phyloP scores from a whole-genome alignment of 1,140 invertebrate species.

The Calliphora vicina region DNA sequence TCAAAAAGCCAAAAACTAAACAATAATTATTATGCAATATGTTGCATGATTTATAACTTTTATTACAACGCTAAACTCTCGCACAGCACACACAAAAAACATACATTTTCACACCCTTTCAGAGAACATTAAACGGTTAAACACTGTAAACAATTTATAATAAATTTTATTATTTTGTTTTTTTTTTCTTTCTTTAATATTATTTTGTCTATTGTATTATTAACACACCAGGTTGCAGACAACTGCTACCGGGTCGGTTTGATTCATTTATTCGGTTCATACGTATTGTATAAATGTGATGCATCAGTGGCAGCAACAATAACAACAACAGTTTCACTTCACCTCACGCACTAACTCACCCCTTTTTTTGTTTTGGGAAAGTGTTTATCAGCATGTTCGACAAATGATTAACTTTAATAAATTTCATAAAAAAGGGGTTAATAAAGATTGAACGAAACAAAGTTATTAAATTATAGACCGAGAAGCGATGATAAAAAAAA shows the following conservation, averaged over 20 bases:
- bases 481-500: neutral
- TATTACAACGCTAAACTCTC: slow-evolving; percentile 26
- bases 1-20: slow-evolving; percentile 3
- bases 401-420: slow-evolving; percentile 30
- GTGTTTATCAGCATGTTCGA: neutral
- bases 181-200: neutral
- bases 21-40: slow-evolving; percentile 62
- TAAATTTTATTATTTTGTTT: slow-evolving; percentile 16
- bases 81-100: neutral
- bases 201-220: neutral
- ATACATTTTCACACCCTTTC: slow-evolving; percentile 17
- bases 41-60: slow-evolving; percentile 59
- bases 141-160: slow-evolving; percentile 32
- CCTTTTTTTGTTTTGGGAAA: neutral
- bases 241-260: neutral
- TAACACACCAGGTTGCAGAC: slow-evolving; percentile 15
- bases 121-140: slow-evolving; percentile 17
- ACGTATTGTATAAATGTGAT: neutral
- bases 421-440: slow-evolving; percentile 24
- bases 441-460: neutral
- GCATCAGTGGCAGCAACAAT: neutral
- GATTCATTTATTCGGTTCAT: neutral
- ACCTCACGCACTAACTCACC: neutral
- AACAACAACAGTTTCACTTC: neutral
- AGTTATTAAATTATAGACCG: neutral